A percentile compares a stretch with the other conserved stretches of the same genome.
These are phyloP conservation scores for Pseudochirops corinnae DNA, from an alignment of 2,797 vertebrate species.

Conservation along the genomic window DNA sequence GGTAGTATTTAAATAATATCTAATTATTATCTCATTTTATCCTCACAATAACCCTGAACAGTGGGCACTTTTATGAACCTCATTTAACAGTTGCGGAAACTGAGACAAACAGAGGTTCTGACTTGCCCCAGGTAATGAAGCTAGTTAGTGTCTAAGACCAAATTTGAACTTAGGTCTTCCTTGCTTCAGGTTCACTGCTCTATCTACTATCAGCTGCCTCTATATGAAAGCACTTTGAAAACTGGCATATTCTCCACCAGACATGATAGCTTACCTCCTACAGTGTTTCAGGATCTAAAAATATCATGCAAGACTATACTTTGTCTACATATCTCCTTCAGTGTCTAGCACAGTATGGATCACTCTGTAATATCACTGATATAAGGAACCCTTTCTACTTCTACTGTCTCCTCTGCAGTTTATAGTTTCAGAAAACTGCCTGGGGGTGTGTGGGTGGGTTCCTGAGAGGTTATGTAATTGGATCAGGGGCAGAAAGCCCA, in stretches of 20 bases:
- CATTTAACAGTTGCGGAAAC: neutral
- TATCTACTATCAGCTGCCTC: neutral
- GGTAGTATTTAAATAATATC: neutral
- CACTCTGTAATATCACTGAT: neutral
- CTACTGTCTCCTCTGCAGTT: neutral
- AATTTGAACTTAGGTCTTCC: neutral
- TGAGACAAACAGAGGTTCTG: neutral
- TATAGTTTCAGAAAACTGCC: neutral
- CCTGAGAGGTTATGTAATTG: neutral
- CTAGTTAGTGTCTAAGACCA: neutral
- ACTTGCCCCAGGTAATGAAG: neutral
- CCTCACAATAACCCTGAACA: neutral
- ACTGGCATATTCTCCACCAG: neutral
- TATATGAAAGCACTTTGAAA: neutral
- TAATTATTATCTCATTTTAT: neutral
- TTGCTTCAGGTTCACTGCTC: neutral
- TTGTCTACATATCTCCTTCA: neutral
- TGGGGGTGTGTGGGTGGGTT: neutral
- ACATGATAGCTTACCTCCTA: neutral
- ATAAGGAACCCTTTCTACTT: neutral
- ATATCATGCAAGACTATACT: neutral
- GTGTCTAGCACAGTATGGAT: neutral
- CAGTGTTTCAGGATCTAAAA: neutral
- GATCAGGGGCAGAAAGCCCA: neutral
- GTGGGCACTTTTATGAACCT: neutral